These are phyloP conservation scores for Fregetta grallaria DNA, from an alignment of 2,113 vertebrate species.

Conservation along the genomic window DNA sequence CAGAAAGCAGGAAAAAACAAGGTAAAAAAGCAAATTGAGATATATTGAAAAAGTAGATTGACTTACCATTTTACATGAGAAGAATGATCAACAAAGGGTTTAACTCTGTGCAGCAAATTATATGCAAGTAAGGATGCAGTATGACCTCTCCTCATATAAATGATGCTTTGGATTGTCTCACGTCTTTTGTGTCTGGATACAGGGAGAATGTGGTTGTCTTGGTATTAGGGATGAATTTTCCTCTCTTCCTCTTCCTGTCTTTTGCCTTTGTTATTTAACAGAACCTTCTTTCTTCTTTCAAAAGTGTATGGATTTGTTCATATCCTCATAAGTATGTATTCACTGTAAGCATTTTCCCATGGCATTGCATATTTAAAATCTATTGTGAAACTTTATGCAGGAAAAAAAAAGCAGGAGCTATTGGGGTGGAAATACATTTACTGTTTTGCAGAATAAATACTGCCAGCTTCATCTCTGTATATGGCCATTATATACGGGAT, in stretches of 20 bases:
- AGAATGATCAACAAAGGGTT: neutral
- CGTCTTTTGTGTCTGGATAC: neutral
- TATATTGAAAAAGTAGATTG: neutral
- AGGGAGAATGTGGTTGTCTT: neutral
- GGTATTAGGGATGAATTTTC: neutral
- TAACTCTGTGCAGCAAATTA: neutral
- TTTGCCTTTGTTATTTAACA: neutral
- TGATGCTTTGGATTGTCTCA: neutral
- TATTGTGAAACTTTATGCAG: neutral
- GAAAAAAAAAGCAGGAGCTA: neutral
- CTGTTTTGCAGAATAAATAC: neutral
- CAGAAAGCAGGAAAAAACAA: neutral
- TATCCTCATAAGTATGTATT: neutral
- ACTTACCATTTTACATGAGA: slow-evolving; percentile 1
- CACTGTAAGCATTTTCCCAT: neutral
- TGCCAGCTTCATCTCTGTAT: neutral
- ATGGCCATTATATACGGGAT: neutral
- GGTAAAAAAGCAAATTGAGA: neutral
- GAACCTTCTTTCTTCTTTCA: neutral
- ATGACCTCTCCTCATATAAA: neutral
- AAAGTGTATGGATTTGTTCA: neutral
- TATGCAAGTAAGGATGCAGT: neutral
- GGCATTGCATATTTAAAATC: neutral
- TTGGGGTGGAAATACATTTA: neutral
- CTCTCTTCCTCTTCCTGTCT: neutral